Base-by-base conservation (phyloP, 2,113 vertebrate species). In the Zosterops pallidus region DNA sequence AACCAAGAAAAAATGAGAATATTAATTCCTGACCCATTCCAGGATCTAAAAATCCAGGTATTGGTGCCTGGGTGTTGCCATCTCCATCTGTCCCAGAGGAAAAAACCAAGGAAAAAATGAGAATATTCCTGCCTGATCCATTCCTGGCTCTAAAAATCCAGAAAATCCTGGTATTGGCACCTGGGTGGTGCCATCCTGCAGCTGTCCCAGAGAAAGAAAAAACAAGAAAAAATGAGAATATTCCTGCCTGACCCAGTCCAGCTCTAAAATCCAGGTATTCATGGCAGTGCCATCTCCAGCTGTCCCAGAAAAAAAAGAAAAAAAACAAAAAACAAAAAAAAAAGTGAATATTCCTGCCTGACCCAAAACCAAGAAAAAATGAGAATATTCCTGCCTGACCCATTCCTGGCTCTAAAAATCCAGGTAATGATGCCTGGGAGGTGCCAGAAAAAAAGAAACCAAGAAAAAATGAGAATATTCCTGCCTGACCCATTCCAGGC, bases 391-490 rank as follows among this genome's bases (percentile, higher is more conserved):
- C 11, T 39, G 11, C 39, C 39, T 39, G 39, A 39, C 39, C 39
- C 39, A 39, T 39, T 12, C 69, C 21, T 9, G 4, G 52, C 15
- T 17, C 9, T 2, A 17, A 47, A 47, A 56, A 22, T 1, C 2
- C 41, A 20, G 71, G 39, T 7, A 1, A 23, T 6, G 1, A 3
- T 5, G 20, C 31, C 90, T 2, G 14, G 44, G 29, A 7, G 8
- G 15, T 19, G 84, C 6, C 23, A 35, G 35, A 35, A 28, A 24
- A 29, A 20, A 33, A 50, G 5, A 24, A 37, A 37, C 9, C 37
- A 41, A 6, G 4, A 22, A 37, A 18, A 65, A 50, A 37, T 2
- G 19, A 52, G 21, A 77, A 76, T 12, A 29, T 60, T 49, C 72
- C 39, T 26, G 8, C 44, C 86, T 35, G 64, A 41, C 39, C 56